Conservation (phyloP, 2,888 invertebrate species). For the Pristionchus entomophagus region DNA sequence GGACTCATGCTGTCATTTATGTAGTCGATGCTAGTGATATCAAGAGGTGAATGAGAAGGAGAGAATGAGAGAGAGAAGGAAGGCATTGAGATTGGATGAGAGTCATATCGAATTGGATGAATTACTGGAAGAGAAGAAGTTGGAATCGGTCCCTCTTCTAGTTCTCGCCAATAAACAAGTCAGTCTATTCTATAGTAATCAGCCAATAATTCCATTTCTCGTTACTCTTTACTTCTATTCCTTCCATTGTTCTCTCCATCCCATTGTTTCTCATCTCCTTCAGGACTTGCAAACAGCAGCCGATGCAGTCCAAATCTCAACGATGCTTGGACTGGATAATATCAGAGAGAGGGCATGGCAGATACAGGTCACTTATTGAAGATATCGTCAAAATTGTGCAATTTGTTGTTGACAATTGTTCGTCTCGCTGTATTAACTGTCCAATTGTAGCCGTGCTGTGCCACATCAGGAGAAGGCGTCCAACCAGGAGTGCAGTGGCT, state of each 20-base stretch:
- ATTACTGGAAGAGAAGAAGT: conserved; percentile 91
- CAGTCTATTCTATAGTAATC: too few relatives aligned
- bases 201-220: not conserved
- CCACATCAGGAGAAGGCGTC: conserved; percentile 90
- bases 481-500: conserved; percentile 77
- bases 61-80: not conserved
- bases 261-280: not conserved
- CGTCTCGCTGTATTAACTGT: not conserved
- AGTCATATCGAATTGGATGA: conserved; percentile 86
- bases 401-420: not conserved
- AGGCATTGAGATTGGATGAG: conserved; percentile 58
- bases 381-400: not conserved
- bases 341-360: conserved; percentile 91
- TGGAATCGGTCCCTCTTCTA: conserved; percentile 89
- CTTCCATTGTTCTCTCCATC: not conserved
- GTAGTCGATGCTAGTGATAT: conserved; percentile 97
- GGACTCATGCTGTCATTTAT: conserved; percentile 82
- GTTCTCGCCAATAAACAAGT: conserved; percentile 96
- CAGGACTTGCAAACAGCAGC: conserved; percentile 85
- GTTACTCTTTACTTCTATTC: not conserved
- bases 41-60: conserved; percentile 80
- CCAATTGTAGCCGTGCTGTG: conserved; percentile 84
- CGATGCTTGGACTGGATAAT: conserved; percentile 77
- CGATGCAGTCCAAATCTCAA: conserved; percentile 85
- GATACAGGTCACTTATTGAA: conserved; percentile 83